Conservation (phyloP, 2,113 vertebrate genomes). For the Coregonus clupeaformis region DNA sequence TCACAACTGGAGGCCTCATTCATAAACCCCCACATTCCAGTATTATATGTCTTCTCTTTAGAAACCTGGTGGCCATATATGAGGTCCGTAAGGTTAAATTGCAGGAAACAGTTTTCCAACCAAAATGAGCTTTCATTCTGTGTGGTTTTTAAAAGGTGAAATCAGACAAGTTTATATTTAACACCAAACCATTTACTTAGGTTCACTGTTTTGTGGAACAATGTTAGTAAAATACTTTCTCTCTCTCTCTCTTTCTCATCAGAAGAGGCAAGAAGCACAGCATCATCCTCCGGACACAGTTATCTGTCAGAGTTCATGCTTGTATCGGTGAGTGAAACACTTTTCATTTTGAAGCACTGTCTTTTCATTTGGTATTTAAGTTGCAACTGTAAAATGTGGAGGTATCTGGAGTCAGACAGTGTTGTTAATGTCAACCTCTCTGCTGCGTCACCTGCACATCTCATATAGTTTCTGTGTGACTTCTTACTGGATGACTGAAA, state of each 20-base stretch:
- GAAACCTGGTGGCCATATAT: background rate
- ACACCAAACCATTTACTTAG: background rate
- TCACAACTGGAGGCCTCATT: background rate
- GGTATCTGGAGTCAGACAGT: background rate
- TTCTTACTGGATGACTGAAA: no score
- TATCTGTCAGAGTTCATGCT: slow-evolving; percentile 94
- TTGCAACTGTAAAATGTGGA: background rate
- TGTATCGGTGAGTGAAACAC: slow-evolving; percentile 89
- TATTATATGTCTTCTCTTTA: background rate
- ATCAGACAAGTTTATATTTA: no score
- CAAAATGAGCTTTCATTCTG: background rate
- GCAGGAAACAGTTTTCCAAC: slow-evolving; percentile 1
- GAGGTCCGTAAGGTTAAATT: background rate
- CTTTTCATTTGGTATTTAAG: background rate
- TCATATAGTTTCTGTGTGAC: no score
- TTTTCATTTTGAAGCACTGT: background rate
- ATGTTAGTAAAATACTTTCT: background rate
- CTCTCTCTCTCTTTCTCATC: slow-evolving; percentile 29
- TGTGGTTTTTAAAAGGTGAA: no score
- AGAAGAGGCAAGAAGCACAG: slow-evolving; percentile 95
- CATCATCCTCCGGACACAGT: slow-evolving; percentile 90
- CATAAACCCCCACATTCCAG: background rate
- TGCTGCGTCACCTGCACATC: no score
- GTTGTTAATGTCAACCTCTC: background rate
- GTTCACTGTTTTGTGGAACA: background rate